Evolutionary conservation across 2,888 invertebrate genomes (phyloP), one percentile per base, ranked within the genome.

Genomic region (Meliscaeva auricollis): DNA sequence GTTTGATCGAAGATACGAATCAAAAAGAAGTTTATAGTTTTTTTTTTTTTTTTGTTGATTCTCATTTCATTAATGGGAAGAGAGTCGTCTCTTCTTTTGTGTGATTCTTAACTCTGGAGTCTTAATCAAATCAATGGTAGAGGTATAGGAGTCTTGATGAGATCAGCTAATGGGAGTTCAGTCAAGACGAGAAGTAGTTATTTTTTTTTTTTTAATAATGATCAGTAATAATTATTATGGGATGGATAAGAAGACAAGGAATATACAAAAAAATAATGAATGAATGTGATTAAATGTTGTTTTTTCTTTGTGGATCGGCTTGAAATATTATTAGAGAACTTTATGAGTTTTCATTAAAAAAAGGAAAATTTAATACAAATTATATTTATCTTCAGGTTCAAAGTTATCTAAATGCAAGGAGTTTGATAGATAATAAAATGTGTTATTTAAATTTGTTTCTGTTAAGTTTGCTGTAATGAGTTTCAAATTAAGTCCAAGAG

Each of bases 211-310:
- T 17, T 6, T 17, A 32, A 9, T 38, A 38, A 35, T 76, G 72
- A 60, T 73, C 66, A 81, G 66, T 76, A 58, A 81, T 77, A 73
- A 81, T 81, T 76, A 76, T 85, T 76, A 76, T 85, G 81, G 72
- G 20, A 41, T n/a, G 41, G 11, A 69, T 20, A 69, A 30, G 30
- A 54, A 69, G 8, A 38, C 11, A 32, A 13, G 60, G 20, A 60
- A n/a, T 46, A 41, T 20, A 41, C 3, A 8, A n/a, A 3, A 46
- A 8, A 15, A 41, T 3, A 22, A 4, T 9, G n/a, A 52, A 68
- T 68, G 26, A 48, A 48, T 60, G 41, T 56, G 35, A 35, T 56
- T 35, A 35, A 56, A 56, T 20, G 35, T 6, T 3, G 9, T 38
- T 38, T 38, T 38, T 38, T 38, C 9, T 8, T 11, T 11, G 38